Base-by-base conservation (phyloP, 1,140 invertebrate genomes). In the Oncopodura yosiiana region DNA sequence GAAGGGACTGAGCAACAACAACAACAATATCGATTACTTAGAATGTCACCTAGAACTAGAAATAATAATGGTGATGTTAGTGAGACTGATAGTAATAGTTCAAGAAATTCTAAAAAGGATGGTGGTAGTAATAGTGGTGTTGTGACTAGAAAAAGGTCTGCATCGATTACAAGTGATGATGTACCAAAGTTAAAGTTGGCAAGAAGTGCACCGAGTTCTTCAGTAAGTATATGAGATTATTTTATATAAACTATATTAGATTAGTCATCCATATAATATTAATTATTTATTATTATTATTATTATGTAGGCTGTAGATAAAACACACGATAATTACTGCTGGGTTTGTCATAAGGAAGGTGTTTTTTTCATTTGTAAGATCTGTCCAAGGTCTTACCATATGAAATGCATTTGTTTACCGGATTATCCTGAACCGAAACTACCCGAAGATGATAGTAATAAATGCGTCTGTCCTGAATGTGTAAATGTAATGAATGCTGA, bases 381-480 rank as follows among this genome's bases (percentile, higher is more conserved):
- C 24, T 95, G 90, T 71, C 84, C 86, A n/a, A 74, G 90, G 9
- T 81, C 83, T 1, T 94, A 80, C 71, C 91, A 94, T 72, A 73
- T 75, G 3, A 83, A 80, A 66, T 94, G 90, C 71, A 70, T 84
- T 24, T 74, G 44, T 42, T 41, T 56, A 44, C 60, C 56, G 39
- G 57, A 63, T 24, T 46, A 49, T 36, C 50, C 61, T 36, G 56
- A 58, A 5, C 23, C 45, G 2, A 39, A 38, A 75, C 51, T 64
- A 69, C 75, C 78, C 53, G 78, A 76, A 8, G 70, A 73, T 21
- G 70, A 71, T 3, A 67, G 71, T 11, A 70, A 78, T 19, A 77
- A 79, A 42, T 94, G 89, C 87, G 78, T 87, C 32, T 95, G 91
- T 68, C 81, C 83, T 1, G 90, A 94, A 70, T 95, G 90, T 71